Evolutionary conservation across 2,113 vertebrate species (phyloP).

Genomic region (Leiothrix lutea): DNA sequence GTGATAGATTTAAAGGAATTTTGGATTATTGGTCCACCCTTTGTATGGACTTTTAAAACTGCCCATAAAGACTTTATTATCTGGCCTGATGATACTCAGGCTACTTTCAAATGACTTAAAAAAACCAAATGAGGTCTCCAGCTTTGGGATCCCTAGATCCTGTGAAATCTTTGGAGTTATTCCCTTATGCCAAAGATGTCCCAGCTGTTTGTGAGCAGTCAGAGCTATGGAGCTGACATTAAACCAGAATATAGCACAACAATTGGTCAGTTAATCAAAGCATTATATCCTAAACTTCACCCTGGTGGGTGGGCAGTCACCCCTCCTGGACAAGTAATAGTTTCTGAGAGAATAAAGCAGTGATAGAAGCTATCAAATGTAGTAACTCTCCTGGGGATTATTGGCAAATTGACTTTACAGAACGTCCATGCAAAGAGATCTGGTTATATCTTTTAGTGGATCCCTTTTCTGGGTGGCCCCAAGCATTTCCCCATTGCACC

Average conservation of each 20-base stretch:
- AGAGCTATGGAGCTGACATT: background rate
- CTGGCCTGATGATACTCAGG: background rate
- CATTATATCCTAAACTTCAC: background rate
- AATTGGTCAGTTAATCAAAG: background rate
- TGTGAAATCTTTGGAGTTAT: background rate
- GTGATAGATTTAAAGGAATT: background rate
- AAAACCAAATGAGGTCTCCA: background rate
- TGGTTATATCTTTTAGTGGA: background rate
- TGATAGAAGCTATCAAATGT: background rate
- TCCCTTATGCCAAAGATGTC: background rate
- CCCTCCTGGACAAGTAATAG: background rate
- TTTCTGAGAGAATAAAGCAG: background rate
- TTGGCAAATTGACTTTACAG: background rate
- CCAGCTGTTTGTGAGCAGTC: background rate
- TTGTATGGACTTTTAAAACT: background rate
- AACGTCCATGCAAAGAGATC: background rate
- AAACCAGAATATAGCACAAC: background rate
- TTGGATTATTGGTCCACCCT: background rate
- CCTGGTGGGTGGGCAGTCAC: background rate
- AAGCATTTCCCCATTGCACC: background rate
- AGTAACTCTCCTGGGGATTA: background rate
- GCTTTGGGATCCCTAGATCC: background rate
- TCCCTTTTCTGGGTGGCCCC: background rate
- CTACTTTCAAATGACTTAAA: background rate
- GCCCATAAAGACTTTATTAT: background rate